Evolutionary conservation across 1,140 invertebrate species (phyloP).

Genomic region (Armadillidium nasatum): DNA sequence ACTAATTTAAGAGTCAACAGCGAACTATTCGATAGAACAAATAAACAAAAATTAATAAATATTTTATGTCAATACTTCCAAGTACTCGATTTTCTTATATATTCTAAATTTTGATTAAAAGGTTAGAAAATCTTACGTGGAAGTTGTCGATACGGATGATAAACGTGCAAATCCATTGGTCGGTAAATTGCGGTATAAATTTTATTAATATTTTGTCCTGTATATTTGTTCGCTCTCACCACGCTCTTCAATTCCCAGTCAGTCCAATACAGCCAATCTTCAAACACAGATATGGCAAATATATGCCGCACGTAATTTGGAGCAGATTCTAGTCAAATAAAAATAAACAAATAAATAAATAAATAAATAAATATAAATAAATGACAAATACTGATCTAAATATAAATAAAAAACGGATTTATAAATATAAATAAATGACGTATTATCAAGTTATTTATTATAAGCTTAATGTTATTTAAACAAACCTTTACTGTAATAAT

Average conservation of each 20-base stretch:
- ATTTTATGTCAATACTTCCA: too few species aligned
- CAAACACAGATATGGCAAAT: constrained; percentile 81
- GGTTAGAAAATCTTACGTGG: constrained; percentile 46
- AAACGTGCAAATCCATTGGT: constrained; percentile 81
- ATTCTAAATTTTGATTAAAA: too few species aligned
- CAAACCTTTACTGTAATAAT: too few species aligned
- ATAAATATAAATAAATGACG: neutral
- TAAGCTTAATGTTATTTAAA: too few species aligned
- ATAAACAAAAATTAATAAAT: too few species aligned
- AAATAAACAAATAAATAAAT: too few species aligned
- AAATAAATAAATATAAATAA: constrained; percentile 38
- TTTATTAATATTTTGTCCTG: constrained; percentile 60
- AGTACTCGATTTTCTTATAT: too few species aligned
- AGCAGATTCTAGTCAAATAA: constrained; percentile 51
- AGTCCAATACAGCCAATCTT: constrained; percentile 81
- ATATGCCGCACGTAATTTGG: constrained; percentile 68
- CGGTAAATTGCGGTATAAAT: constrained; percentile 69
- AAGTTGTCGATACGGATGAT: constrained; percentile 59
- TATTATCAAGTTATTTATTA: too few species aligned
- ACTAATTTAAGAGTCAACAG: too few species aligned
- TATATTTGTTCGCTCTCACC: constrained; percentile 73
- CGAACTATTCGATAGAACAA: too few species aligned
- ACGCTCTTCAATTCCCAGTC: constrained; percentile 88
- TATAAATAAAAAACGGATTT: constrained; percentile 2
- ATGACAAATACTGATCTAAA: neutral